Evolutionary conservation across 1,140 invertebrate genomes (phyloP), one percentile per base, ranked within the genome.

Genomic region (Ceratosolen solmsi): DNA sequence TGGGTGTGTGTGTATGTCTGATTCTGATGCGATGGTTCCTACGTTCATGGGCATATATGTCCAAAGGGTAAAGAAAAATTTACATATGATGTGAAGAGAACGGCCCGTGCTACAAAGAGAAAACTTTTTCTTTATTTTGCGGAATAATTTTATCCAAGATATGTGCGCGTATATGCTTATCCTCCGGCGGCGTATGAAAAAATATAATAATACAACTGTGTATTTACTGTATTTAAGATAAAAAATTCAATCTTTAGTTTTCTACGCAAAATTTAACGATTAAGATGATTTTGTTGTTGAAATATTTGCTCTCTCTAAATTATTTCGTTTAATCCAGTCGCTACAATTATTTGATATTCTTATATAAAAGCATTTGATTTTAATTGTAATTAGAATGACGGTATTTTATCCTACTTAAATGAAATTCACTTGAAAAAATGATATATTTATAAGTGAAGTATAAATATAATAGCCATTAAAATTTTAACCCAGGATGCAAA

Each of bases 31-130:
- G 27, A 60, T 63, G 30, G 25, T 27, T 33, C 11, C 60, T 63
- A 11, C 17, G 30, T 33, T 63, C 30, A 36, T 13, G 9, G 17
- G 27, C 5, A 20, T 63, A 33, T 63, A 63, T 20, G 30, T 63
- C 25, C 13, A 63, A 63, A 63, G 27, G 30, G 27, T n/a, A 60
- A 60, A 36, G 30, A 63, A 33, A 63, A 63, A 63, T 63, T 63
- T 63, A 63, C 60, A 63, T 63, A 33, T 25, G 11, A 33, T 7
- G 60, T 63, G 17, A 63, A 63, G 33, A 63, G 60, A 63, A 63
- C 20, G 30, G 4, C 60, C 33, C 30, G 15, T 33, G 17, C 30
- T 15, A 33, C 60, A 63, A 63, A 63, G 30, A 33, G 27, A 33
- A 20, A 27, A 63, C 30, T 63, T 63, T 63, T 63, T 33, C 41